These are phyloP conservation scores for Hycleus phaleratus DNA, from an alignment of 1,140 invertebrate species.

Conservation along the genomic window DNA sequence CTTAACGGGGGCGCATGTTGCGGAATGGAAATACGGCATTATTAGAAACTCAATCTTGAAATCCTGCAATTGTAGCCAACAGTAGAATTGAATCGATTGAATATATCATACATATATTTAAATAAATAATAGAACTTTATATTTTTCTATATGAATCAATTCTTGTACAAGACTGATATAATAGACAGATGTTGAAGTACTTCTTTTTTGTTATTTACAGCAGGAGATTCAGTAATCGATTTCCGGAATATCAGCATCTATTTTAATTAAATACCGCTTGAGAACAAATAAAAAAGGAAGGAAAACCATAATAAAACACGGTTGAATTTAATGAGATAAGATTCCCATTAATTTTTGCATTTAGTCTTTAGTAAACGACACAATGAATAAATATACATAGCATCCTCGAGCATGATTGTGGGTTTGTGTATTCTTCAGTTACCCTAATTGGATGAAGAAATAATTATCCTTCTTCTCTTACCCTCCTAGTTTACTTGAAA, in stretches of 20 bases:
- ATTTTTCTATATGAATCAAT: too few species aligned
- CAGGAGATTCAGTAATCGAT: too few species aligned
- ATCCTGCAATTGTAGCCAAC: conserved; percentile 27
- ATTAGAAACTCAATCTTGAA: conserved; percentile 30
- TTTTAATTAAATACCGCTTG: conserved; percentile 13
- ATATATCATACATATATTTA: conserved; percentile 3
- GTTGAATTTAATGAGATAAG: conserved; percentile 31
- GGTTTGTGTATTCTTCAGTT: conserved; percentile 19
- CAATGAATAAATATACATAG: conserved; percentile 29
- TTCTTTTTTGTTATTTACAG: too few species aligned
- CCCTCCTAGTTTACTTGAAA: too few species aligned
- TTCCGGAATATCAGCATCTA: neutral
- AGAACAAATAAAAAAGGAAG: neutral
- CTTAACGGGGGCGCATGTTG: conserved; percentile 29
- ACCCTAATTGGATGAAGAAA: conserved; percentile 31
- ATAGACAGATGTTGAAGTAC: too few species aligned
- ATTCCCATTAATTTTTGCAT: conserved; percentile 33
- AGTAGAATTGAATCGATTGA: conserved; percentile 2
- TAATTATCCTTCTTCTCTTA: conserved; percentile 24
- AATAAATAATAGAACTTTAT: neutral
- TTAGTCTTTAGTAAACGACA: conserved; percentile 26
- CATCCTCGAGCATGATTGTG: conserved; percentile 28
- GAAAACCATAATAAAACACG: conserved; percentile 26
- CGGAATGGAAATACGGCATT: conserved; percentile 30
- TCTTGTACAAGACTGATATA: too few species aligned